phyloP scores from a whole-genome alignment of 2,888 invertebrate species.

The Drosophila emarginata region DNA sequence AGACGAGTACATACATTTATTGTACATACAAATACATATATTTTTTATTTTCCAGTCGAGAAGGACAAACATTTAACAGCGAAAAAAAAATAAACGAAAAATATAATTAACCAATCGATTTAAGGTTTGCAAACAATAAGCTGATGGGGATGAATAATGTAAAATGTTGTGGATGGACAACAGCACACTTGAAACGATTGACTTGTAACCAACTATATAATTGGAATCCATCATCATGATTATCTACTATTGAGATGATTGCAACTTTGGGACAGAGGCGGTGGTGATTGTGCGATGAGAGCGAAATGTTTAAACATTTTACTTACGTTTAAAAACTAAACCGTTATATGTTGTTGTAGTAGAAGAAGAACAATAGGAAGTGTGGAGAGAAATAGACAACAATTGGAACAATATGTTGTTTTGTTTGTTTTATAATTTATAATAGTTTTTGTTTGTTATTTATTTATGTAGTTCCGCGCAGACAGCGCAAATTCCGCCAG shows the following conservation, averaged over 20 bases:
- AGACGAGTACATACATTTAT: not conserved
- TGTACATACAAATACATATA: no score
- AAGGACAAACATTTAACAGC: not conserved
- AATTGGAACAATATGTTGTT: not conserved
- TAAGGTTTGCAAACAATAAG: not conserved
- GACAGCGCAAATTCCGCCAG: slow-evolving; percentile 64
- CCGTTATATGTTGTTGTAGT: slow-evolving; percentile 52
- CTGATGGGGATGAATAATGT: not conserved
- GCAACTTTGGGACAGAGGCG: not conserved
- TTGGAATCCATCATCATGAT: not conserved
- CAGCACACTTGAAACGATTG: not conserved
- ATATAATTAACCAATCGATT: not conserved
- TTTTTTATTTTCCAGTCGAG: not conserved
- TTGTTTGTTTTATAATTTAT: not conserved
- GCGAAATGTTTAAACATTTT: slow-evolving; percentile 47
- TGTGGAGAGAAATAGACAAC: slow-evolving; percentile 1
- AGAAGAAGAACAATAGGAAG: slow-evolving; percentile 26
- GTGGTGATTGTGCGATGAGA: slow-evolving; percentile 35
- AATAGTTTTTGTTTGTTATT: slow-evolving; percentile 1
- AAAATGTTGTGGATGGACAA: not conserved
- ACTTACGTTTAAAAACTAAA: slow-evolving; percentile 77
- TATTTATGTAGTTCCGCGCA: slow-evolving; percentile 46
- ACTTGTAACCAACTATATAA: slow-evolving; percentile 2
- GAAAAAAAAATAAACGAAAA: not conserved
- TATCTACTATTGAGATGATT: not conserved